Base-by-base conservation (phyloP, 2,888 invertebrate genomes). In the Gymnocheta viridis region DNA sequence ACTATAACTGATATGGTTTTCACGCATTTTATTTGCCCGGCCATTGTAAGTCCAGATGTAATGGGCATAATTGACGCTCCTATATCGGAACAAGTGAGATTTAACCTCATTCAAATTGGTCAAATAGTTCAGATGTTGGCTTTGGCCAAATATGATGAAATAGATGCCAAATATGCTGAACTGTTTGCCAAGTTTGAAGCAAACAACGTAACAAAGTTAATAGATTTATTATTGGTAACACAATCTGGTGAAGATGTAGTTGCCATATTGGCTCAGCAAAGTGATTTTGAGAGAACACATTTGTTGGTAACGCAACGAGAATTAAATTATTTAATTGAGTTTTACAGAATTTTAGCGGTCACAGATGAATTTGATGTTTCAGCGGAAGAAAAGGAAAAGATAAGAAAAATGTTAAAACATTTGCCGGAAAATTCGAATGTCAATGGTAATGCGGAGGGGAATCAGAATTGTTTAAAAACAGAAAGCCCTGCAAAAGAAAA, bases 31-130 rank as follows among this genome's bases (percentile, higher is more conserved):
- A 96, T 99, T 82, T 99, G 99, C 89, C 98, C 98, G 2, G 99
- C 98, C 0, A 97, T 99, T 73, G 96, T 98, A 64, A 98, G 98
- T 93, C 99, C 99, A 0, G 99, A 99, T 91, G 96, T 97, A 1
- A 96, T 98, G 91, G 99, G 98, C 17, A 96, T 99, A 72, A 96
- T 96, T 4, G 98, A 98, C 89, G 96, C 97, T 1, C 97, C 98
- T 7, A 96, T 99, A 74, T 97, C 97, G 51, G 96, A 97, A 89
- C 95, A 97, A 79, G 97, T 98, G 5, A 93, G 98, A 44, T 98
- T 97, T 92, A 99, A 96, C 92, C 93, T 97, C 70, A 95, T 96
- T 88, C 96, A 97, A 93, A 95, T 99, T 79, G 99, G 98, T 0
- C 97, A 98, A 93, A 96, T 98, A 87, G 92, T 99, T 62, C 98